These are phyloP conservation scores for Cyclargus thomasi DNA, from an alignment of 1,140 invertebrate genomes.

Conservation along the genomic window DNA sequence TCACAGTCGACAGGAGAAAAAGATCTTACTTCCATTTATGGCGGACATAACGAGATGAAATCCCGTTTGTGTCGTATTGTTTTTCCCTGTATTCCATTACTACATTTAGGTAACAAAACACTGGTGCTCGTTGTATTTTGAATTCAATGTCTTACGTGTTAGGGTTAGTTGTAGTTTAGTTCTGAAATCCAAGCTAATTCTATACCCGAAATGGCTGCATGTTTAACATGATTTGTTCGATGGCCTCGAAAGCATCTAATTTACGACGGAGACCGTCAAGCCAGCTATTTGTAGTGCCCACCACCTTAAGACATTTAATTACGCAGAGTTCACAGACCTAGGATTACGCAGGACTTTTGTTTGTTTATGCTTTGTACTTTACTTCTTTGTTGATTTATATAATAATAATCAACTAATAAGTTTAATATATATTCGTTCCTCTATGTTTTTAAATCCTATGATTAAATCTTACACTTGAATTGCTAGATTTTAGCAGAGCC, in stretches of 20 bases:
- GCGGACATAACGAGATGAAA: slow-evolving; percentile 55
- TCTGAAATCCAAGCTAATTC: slow-evolving; percentile 10
- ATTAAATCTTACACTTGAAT: too few relatives aligned
- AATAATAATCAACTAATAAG: too few relatives aligned
- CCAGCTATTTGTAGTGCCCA: slow-evolving; percentile 46
- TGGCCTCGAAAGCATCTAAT: slow-evolving; percentile 35
- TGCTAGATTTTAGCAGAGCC: too few relatives aligned
- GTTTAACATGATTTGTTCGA: slow-evolving; percentile 48
- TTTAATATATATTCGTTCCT: too few relatives aligned
- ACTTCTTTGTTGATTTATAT: too few relatives aligned
- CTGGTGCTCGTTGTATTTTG: not conserved
- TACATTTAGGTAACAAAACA: slow-evolving; percentile 35
- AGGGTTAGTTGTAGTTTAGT: slow-evolving; percentile 15
- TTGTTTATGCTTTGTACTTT: not conserved
- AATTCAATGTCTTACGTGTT: not conserved
- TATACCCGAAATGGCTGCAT: slow-evolving; percentile 25
- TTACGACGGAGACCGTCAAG: slow-evolving; percentile 40
- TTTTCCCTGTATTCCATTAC: slow-evolving; percentile 44
- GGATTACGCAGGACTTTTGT: not conserved
- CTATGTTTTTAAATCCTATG: too few relatives aligned
- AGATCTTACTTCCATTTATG: slow-evolving; percentile 52
- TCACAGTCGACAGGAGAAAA: slow-evolving; percentile 37
- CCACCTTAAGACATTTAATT: slow-evolving; percentile 17
- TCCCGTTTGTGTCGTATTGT: slow-evolving; percentile 50
- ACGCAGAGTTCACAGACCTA: not conserved